Base-by-base conservation (phyloP, 2,797 vertebrate species). In the Decapterus maruadsi region DNA sequence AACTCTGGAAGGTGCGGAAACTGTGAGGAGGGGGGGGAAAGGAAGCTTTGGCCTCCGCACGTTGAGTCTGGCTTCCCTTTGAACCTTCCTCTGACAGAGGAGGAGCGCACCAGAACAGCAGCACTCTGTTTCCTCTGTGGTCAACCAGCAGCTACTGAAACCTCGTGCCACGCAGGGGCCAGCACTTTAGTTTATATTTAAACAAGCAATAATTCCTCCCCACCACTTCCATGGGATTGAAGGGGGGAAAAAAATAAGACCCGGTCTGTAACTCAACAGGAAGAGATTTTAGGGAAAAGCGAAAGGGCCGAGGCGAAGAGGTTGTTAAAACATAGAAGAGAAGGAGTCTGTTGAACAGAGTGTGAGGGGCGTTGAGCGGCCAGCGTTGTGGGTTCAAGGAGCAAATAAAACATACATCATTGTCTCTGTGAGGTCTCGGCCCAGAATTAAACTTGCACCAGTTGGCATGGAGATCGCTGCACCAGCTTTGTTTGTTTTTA, bases 161-260 rank as follows among this genome's bases (percentile, higher is more conserved):
- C 79, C 85, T 76, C 38, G 65, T 85, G 91, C 86, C 87, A 90
- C 57, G 84, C 82, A 79, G 83, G 82, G 92, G 91, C 90, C 89
- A 77, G 90, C 89, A 86, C 89, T 92, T 90, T 57, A 81, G 90
- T 89, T 91, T 93, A 90, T 93, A 94, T 94, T 94, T 95, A 95
- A 94, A 95, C 92, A 94, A 91, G 92, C 90, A 93, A 90, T 90
- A 89, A 92, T 92, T 94, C 90, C 91, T 92, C 77, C 87, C 88
- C 87, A 83, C 89, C 92, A 92, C 92, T 94, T 95, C 91, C 90
- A 91, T 76, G 78, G 86, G 77, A 77, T 83, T 82, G 83, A 84
- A 81, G 42, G 68, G 63, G 67, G 20, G 10, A 61, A 54, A 83
- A 26, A 84, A 90, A 86, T 76, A 91, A 91, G 82, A 85, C 66